These are phyloP conservation scores for Archips crataeganus DNA, from an alignment of 2,888 invertebrate genomes.

Conservation along the genomic window DNA sequence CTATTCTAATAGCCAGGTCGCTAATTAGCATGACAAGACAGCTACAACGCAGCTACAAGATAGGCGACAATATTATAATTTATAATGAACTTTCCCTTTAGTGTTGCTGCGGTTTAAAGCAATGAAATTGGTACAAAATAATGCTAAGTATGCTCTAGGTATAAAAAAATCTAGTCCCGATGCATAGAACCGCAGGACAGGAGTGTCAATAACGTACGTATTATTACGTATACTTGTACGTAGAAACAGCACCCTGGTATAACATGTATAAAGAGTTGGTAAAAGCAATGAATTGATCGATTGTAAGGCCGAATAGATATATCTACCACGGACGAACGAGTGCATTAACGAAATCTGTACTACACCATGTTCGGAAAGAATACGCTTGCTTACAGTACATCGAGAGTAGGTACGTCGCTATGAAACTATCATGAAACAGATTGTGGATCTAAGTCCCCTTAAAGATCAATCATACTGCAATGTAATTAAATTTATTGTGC, in stretches of 20 bases:
- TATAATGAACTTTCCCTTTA: conserved; percentile 36
- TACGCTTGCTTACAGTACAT: neutral
- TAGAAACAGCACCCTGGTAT: too few relatives aligned
- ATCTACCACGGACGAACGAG: neutral
- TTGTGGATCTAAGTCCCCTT: too few relatives aligned
- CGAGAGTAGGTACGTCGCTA: neutral
- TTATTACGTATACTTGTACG: too few relatives aligned
- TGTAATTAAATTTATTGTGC: too few relatives aligned
- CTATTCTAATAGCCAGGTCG: conserved; percentile 20
- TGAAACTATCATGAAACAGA: neutral
- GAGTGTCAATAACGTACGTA: too few relatives aligned
- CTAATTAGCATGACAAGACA: conserved; percentile 38
- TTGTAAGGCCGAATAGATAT: neutral
- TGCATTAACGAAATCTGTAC: conserved; percentile 13
- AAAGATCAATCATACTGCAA: too few relatives aligned
- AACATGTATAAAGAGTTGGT: neutral
- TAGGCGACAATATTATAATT: conserved; percentile 28
- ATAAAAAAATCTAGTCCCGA: too few relatives aligned
- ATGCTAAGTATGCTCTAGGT: neutral
- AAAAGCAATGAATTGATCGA: neutral
- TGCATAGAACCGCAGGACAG: too few relatives aligned
- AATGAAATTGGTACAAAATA: neutral
- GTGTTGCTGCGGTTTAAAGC: neutral
- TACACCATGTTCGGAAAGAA: neutral
- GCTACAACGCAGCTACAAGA: conserved; percentile 35